Conservation (phyloP, 1,140 invertebrate species). For the Drosophila santomea region DNA sequence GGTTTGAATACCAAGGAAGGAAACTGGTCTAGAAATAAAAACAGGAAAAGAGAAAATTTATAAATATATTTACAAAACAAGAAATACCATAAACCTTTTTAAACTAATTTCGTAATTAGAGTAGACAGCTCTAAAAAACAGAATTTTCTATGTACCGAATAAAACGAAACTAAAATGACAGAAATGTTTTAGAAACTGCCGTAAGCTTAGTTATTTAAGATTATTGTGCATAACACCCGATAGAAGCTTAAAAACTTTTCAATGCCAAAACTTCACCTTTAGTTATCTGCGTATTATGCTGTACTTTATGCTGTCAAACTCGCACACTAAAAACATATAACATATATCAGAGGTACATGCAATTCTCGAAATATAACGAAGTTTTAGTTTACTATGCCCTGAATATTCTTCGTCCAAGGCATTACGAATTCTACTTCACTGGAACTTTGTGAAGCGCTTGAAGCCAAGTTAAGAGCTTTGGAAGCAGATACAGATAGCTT, state of each 20-base stretch:
- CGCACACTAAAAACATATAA: background rate
- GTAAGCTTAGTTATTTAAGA: background rate
- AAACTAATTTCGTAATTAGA: background rate
- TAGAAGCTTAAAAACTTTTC: background rate
- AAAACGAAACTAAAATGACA: background rate
- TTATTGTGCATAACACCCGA: background rate
- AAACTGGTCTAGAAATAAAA: background rate
- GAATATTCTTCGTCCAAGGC: background rate
- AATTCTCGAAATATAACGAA: background rate
- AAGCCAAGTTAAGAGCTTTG: constrained; percentile 16
- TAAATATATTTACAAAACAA: background rate
- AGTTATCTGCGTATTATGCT: background rate
- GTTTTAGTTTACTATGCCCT: constrained; percentile 2
- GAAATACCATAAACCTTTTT: background rate
- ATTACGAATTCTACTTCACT: constrained; percentile 1
- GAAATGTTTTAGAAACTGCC: background rate
- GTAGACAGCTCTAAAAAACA: background rate
- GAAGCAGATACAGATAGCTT: constrained; percentile 22
- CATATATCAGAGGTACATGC: background rate
- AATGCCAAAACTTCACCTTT: constrained; percentile 8
- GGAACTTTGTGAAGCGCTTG: background rate
- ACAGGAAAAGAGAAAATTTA: background rate
- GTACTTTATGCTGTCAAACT: background rate
- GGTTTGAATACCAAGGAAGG: background rate
- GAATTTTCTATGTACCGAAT: no score